These are phyloP conservation scores for Lagodon rhomboides DNA, from an alignment of 2,797 vertebrate genomes.

Conservation along the genomic window DNA sequence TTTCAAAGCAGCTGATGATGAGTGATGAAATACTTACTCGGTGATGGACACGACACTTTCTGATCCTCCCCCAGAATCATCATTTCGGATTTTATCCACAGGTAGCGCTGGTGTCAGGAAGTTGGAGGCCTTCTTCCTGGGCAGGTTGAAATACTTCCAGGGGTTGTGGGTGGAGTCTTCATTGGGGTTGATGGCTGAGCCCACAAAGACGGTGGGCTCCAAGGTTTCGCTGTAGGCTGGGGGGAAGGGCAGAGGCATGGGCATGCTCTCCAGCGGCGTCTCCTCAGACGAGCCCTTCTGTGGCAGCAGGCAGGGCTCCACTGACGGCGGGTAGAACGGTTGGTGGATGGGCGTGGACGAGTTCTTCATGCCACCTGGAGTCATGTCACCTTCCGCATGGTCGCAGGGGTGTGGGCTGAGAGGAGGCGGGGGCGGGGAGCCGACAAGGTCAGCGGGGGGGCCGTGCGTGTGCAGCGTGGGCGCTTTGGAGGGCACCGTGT, in stretches of 20 bases:
- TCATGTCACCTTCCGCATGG: conserved; percentile 87
- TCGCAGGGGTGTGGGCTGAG: conserved; percentile 98
- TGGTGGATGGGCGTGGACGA: conserved; percentile 96
- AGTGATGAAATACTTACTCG: conserved; percentile 87
- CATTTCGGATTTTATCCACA: conserved; percentile 89
- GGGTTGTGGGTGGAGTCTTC: conserved; percentile 92
- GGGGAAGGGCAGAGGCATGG: conserved; percentile 88
- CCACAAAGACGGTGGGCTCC: conserved; percentile 92
- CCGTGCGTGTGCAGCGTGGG: conserved; percentile 91
- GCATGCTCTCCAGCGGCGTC: conserved; percentile 88
- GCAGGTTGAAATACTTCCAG: conserved; percentile 97
- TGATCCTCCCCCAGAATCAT: conserved; percentile 87
- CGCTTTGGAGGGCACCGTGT: conserved; percentile 89
- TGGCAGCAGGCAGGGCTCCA: conserved; percentile 93
- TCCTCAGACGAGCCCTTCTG: conserved; percentile 91
- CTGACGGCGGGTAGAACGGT: conserved; percentile 94
- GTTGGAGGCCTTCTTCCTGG: conserved; percentile 91
- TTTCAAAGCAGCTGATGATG: neutral
- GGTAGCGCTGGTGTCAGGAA: conserved; percentile 93
- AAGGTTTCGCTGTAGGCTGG: conserved; percentile 89
- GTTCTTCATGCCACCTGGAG: conserved; percentile 88
- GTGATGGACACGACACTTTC: conserved; percentile 90
- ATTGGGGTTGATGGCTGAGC: conserved; percentile 91
- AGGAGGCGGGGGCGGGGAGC: conserved; percentile 95
- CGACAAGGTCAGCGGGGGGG: conserved; percentile 86